phyloP scores from a whole-genome alignment of 2,888 invertebrate genomes.

The Limnephilus auricula region DNA sequence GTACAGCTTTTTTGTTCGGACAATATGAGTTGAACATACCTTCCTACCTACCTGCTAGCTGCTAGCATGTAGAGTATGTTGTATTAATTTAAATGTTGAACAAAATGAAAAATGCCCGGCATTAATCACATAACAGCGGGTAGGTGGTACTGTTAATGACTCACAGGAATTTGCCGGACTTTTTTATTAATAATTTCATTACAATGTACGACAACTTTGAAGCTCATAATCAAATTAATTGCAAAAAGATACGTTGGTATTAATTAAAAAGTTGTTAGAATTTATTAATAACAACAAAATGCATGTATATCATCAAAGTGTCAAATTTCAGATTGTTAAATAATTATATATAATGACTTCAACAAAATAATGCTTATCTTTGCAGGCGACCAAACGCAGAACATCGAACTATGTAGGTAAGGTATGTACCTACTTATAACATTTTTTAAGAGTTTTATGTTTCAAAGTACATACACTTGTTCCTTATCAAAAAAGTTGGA shows the following conservation, averaged over 20 bases:
- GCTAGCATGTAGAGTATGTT: not conserved
- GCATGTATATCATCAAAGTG: not conserved
- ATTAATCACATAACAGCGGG: slow-evolving; percentile 55
- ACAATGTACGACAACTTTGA: slow-evolving; percentile 21
- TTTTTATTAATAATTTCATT: slow-evolving; percentile 44
- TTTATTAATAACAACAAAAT: slow-evolving; percentile 19
- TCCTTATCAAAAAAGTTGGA: too few relatives aligned
- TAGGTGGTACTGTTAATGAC: slow-evolving; percentile 43
- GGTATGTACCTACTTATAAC: too few relatives aligned
- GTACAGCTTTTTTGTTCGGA: not conserved
- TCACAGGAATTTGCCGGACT: slow-evolving; percentile 40
- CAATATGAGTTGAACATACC: not conserved
- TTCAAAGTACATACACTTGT: too few relatives aligned
- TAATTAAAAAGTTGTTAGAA: slow-evolving; percentile 36
- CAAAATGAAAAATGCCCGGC: slow-evolving; percentile 53
- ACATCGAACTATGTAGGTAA: too few relatives aligned
- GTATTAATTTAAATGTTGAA: slow-evolving; percentile 52
- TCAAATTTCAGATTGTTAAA: too few relatives aligned
- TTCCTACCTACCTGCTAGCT: not conserved
- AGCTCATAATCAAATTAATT: slow-evolving; percentile 33
- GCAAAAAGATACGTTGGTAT: slow-evolving; percentile 7
- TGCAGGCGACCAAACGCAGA: too few relatives aligned
- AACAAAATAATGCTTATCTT: too few relatives aligned
- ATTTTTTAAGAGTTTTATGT: too few relatives aligned
- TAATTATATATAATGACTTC: too few relatives aligned